Evolutionary conservation across 2,113 vertebrate genomes (phyloP).

Genomic region (Fulmarus glacialis): DNA sequence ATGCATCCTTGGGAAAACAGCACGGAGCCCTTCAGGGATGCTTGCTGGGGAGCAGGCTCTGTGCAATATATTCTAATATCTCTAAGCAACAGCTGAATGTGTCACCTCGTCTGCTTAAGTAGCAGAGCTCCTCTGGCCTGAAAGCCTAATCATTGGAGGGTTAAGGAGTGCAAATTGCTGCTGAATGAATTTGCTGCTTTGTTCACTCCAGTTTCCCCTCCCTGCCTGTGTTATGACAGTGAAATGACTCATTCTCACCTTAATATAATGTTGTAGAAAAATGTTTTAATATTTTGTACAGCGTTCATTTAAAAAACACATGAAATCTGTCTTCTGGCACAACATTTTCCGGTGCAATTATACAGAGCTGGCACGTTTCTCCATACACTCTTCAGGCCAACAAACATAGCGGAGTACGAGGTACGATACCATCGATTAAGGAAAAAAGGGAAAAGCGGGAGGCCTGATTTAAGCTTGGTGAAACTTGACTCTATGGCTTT

Average conservation of each 20-base stretch:
- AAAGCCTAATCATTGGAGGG: background rate
- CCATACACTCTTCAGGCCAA: accelerated
- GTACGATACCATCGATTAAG: accelerated
- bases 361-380: background rate
- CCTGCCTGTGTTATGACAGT: background rate
- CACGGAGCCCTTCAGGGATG: background rate
- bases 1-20: background rate
- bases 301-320: background rate
- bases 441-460: background rate
- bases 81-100: slow-evolving; percentile 39
- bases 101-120: background rate
- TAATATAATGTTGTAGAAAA: background rate
- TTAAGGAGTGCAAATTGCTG: slow-evolving; percentile 3
- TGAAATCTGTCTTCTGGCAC: background rate
- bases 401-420: background rate
- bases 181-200: slow-evolving; percentile 1
- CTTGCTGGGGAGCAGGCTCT: background rate
- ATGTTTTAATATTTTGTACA: background rate
- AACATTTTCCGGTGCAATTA: background rate
- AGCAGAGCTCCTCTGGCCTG: slow-evolving; percentile 6
- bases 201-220: background rate
- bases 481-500: background rate
- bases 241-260: slow-evolving; percentile 9
- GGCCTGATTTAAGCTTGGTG: background rate
- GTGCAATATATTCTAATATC: background rate